A percentile compares a stretch with the other conserved stretches of the same genome.
phyloP scores from a whole-genome alignment of 2,888 invertebrate species.

The Pristionchus arcanus region DNA sequence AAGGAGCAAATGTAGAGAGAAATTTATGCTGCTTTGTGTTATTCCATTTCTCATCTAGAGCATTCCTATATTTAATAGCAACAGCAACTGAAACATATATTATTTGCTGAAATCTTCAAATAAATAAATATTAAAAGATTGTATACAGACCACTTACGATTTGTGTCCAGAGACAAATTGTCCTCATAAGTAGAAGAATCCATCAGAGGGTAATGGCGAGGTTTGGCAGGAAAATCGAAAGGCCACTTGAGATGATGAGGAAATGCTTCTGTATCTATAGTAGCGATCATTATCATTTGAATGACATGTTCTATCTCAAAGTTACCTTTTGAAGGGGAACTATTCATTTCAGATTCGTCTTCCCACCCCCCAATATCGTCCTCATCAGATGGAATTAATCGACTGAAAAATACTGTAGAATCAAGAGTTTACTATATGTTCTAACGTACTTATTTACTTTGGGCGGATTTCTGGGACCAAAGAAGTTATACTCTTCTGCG shows the following conservation, averaged over 20 bases:
- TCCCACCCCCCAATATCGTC: background rate
- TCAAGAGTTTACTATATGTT: background rate
- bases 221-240: background rate
- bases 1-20: background rate
- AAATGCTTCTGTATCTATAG: background rate
- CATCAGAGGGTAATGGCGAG: background rate
- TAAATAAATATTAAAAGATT: background rate
- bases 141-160: background rate
- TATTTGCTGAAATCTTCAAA: background rate
- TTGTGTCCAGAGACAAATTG: background rate
- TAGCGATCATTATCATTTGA: background rate
- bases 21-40: background rate
- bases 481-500: background rate
- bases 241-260: conserved; percentile 6
- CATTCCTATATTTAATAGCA: background rate
- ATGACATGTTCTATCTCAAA: background rate
- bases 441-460: background rate
- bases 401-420: background rate
- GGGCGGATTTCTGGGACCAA: background rate
- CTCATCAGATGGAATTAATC: background rate
- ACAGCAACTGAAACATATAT: background rate
- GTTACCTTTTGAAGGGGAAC: background rate
- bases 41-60: background rate
- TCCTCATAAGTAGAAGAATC: background rate
- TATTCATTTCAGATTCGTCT: background rate